Base-by-base conservation (phyloP, 2,113 vertebrate genomes). In the Tychaedon coryphoeus region DNA sequence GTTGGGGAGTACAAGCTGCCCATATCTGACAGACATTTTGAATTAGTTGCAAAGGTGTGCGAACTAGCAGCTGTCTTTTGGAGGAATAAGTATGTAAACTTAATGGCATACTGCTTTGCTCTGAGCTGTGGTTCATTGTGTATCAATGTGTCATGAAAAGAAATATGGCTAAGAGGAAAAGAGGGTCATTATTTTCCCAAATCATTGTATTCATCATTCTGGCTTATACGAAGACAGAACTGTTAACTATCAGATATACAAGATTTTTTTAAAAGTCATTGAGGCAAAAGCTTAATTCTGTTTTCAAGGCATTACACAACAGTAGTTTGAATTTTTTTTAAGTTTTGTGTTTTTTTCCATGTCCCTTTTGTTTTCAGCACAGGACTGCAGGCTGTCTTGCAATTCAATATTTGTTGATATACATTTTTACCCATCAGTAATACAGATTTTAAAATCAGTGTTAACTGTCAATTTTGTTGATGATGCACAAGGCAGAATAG, bases 401-500 rank as follows among this genome's bases (percentile, higher is more conserved):
- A 79, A 62, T 13, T 76, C 61, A 75, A 19, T 91, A 90, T 56
- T 61, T 0, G 2, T 87, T 85, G 54, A 54, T 79, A 79, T 3
- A 42, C 26, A 70, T 67, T 94, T 84, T 75, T 79, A 57, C 38
- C 50, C 60, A 67, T 85, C 58, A 73, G 77, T 58, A 76, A 85
- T 48, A 70, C 31, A 86, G 48, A 91, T 83, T 91, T 95, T 77
- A 78, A 96, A 88, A 94, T 82, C 34, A 61, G 61, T 85, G 43
- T 82, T 91, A 85, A 91, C 75, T 83, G 92, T 91, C 91, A 93
- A 82, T 95, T 95, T 72, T 82, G 76, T 93, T 96, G 86, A 94
- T 82, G 83, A 79, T 90, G 53, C 76, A 77, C 45, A 86, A 94
- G 69, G 45, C 85, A 92, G 84, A 94, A 91, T 36, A 78, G 43